Evolutionary conservation across 1,140 invertebrate genomes (phyloP), one percentile per base, ranked within the genome.

Genomic region (Apis cerana): DNA sequence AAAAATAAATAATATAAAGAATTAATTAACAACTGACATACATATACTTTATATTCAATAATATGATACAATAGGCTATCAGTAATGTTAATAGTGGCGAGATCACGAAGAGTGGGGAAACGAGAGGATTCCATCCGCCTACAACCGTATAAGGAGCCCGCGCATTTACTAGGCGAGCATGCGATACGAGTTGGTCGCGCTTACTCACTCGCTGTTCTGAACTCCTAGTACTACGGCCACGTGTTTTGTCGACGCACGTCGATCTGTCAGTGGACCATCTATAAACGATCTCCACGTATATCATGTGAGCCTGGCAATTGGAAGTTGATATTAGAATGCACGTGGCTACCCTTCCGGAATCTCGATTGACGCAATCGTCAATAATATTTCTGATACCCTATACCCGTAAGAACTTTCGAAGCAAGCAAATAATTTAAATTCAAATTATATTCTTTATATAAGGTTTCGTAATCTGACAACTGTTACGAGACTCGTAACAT

Each of bases 141-240:
- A 93, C 92, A 93, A 93, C 91, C 92, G 92, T 92, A 93, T 93
- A 94, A 92, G 92, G 91, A 94, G 92, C 93, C 93, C 93, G 93
- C 93, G 93, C 91, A 93, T 92, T 84, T 93, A 94, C 75, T 87
- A 91, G 93, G 91, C 61, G 76, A 91, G 52, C 83, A 94, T 83
- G 67, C 69, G 54, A 23, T 0, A 1, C 43, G 0, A 61, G 72
- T 50, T 82, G 75, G 52, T 50, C 3, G 4, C 23, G 33, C 7
- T 0, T n/a, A 64, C 84, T 56, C 61, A 10, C 79, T 82, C 13
- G 11, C 21, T 43, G 17, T 76, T 56, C 81, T 89, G 84, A 48
- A 61, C 54, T 64, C 88, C 80, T 86, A 59, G 27, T 76, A 79
- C 80, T 43, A 54, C 1, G 9, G 9, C 75, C 91, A 94, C 92